Percentiles rank a stretch among this genome's conserved stretches.
Evolutionary conservation across 2,888 invertebrate genomes (phyloP).

Genomic region (Eulithis prunata): DNA sequence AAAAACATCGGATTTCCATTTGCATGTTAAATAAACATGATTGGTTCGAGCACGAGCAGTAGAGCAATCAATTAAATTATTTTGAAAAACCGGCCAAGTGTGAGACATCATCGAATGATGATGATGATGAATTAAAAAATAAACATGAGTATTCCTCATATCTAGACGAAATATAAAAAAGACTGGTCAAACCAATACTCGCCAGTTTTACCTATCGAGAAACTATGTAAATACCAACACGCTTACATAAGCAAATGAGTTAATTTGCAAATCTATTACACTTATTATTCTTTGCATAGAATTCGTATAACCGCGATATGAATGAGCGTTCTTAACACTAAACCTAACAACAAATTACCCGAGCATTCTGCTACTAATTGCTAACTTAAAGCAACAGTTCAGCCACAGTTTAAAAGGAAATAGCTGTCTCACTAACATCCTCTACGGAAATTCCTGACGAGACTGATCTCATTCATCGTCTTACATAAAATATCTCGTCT

Average conservation of each 20-base stretch:
- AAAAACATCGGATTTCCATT: constrained; percentile 13
- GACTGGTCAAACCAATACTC: no score
- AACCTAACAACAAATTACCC: constrained; percentile 26
- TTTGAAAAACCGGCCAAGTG: constrained; percentile 3
- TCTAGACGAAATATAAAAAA: no score
- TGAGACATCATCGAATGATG: background rate
- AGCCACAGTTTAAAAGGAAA: constrained; percentile 26
- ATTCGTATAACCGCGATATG: background rate
- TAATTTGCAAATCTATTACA: no score
- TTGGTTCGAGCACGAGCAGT: constrained; percentile 10
- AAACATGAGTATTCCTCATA: no score
- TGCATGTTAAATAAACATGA: constrained; percentile 10
- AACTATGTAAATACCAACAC: no score
- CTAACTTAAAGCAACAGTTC: constrained; percentile 34
- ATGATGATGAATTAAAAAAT: no score
- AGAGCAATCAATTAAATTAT: constrained; percentile 5
- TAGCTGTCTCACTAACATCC: constrained; percentile 9
- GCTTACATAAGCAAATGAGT: no score
- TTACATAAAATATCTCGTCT: no score
- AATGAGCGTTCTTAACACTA: constrained; percentile 13
- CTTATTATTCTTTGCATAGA: background rate
- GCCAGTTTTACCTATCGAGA: no score
- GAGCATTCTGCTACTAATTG: constrained; percentile 31
- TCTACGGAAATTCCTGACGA: background rate
- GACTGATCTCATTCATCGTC: no score